Base-by-base conservation (phyloP, 64 coral and sea anemone genomes). In the Pocillopora verrucosa region DNA sequence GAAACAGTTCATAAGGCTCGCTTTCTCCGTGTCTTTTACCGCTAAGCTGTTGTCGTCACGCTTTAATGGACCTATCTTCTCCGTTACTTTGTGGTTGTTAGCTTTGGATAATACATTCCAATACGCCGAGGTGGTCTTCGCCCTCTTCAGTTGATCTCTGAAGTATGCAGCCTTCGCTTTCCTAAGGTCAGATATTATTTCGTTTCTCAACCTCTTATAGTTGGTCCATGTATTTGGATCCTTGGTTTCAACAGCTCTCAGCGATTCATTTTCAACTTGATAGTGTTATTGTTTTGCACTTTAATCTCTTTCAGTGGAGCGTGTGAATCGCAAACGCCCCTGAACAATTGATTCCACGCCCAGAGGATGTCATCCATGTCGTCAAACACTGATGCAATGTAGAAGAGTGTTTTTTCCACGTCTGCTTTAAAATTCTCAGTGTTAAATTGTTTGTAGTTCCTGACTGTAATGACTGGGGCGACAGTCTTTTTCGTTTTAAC, bases 61-160 rank as follows among this genome's bases (percentile, higher is more conserved):
- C 74, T 76, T 76, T 76, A 76, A 76, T 76, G 74, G 75, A 4
- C 75, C 75, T 77, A 77, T 77, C 75, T 77, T 77, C 38, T 77
- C 57, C 75, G 36, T 56, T 13, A 77, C 75, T 77, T 77, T 77
- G 37, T 36, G 75, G 75, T 77, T 77, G 75, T 36, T 77, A 51
- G 75, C 75, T 77, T 77, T 77, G 36, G 75, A 77, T 17, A 77
- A 77, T 56, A 77, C 16, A 77, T 77, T 77, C 37, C 75, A 77
- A 56, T 77, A 77, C 16, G 75, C 75, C 41, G 75, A 51, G 37
- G 75, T 77, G 36, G 75, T 77, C 75, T 57, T 77, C 19, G 37
- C 75, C 37, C 57, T 77, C 4, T 77, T 77, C 36, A 77, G 37
- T 16, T 77, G 37, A 77, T 77, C 75, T 56, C 37, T 77, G 15